Evolutionary conservation across 2,113 vertebrate species (phyloP), one percentile per base, ranked within the genome.

Genomic region (Pterocles burchelli): DNA sequence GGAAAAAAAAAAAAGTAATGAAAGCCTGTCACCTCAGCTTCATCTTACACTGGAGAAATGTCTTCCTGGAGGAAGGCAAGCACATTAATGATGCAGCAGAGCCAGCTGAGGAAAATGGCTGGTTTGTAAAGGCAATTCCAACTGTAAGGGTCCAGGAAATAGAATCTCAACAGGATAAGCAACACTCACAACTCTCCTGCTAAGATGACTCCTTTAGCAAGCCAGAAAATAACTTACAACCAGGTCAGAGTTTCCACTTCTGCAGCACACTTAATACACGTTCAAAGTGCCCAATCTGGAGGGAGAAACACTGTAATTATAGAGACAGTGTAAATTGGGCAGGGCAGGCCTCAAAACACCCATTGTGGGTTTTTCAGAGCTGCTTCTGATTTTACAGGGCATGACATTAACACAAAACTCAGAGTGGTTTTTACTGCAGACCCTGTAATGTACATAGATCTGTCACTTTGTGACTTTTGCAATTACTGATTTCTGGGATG

Each of bases 101-200:
- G 57, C 63, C 74, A 77, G 88, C 85, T 92, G 63, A 90, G 72
- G 72, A 59, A 90, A 93, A 95, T 17, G 5, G 68, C 48, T 94
- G 89, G 67, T 74, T 92, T 96, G 90, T 78, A 94, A 89, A 93
- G 90, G 86, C 85, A 92, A 70, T 94, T 96, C 90, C 70, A 89
- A 49, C 70, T 87, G 25, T 41, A 89, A 89, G 59, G 54, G 80
- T 82, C 73, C 83, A 82, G 90, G 90, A 96, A 96, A 95, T 93
- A 86, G 61, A 95, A 93, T 92, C 92, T 81, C 92, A 93, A 95
- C 83, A 89, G 83, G 80, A 65, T 68, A 92, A 94, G 52, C 83
- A 87, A 94, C 65, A 84, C 72, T 95, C 85, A 90, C 31, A 90
- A 74, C 76, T 41, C 85, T 89, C 73, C 90, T 93, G 76, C 93